Conservation (phyloP, 2,113 vertebrate species). For the Oncorhynchus kisutch region DNA sequence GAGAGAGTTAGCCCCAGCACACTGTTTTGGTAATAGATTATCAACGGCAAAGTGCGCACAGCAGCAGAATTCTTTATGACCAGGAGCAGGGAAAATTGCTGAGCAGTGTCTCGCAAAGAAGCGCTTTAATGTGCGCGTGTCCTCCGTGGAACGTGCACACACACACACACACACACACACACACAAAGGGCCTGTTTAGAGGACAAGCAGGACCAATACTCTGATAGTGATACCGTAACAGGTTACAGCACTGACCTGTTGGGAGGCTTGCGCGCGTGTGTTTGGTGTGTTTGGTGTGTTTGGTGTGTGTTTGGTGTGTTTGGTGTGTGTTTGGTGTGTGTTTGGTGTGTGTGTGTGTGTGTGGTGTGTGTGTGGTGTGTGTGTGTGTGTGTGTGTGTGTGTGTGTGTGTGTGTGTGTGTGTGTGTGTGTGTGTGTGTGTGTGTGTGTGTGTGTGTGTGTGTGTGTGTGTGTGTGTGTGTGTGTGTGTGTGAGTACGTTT, state of each 20-base stretch:
- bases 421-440: neutral
- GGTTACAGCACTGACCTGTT: conserved; percentile 40
- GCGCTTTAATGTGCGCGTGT: conserved; percentile 25
- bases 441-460: no score
- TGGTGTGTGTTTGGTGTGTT: no score
- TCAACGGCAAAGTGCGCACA: conserved; percentile 63
- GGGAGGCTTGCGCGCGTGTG: neutral
- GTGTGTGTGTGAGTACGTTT: neutral
- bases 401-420: neutral
- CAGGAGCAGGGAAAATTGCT: conserved; percentile 61
- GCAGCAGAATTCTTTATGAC: conserved; percentile 76
- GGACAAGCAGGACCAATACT: conserved; percentile 1
- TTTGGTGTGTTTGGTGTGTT: neutral
- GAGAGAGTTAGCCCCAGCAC: conserved; percentile 6
- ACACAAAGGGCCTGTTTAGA: conserved; percentile 9
- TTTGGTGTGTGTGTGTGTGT: neutral
- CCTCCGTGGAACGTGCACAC: conserved; percentile 29
- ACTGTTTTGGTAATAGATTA: conserved; percentile 71
- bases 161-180: conserved; percentile 36
- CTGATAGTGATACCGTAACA: conserved; percentile 27
- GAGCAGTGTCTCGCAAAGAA: conserved; percentile 50
- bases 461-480: neutral
- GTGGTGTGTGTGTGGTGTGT: no score
- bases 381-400: no score
- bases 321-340: neutral